Evolutionary conservation across 2,888 invertebrate genomes (phyloP).

Genomic region (Cerastoderma edule): DNA sequence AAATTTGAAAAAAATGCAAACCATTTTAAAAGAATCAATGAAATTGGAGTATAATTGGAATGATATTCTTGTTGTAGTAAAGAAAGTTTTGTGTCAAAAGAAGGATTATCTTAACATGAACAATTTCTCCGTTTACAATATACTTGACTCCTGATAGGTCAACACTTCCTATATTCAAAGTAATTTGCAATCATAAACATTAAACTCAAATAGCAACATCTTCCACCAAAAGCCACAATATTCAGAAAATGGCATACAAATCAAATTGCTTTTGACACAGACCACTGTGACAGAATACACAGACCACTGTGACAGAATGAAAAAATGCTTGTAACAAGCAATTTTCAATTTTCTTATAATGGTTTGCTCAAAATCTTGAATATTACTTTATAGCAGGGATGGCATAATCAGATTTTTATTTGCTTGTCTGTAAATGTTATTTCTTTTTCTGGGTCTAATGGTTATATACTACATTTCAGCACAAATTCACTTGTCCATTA

Average conservation of each 20-base stretch:
- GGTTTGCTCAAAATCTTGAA: background rate
- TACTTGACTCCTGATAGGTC: too few relatives aligned
- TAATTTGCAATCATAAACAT: background rate
- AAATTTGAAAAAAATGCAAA: too few relatives aligned
- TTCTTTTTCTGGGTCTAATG: background rate
- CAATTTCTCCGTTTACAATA: too few relatives aligned
- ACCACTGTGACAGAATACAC: background rate
- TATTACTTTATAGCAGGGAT: background rate
- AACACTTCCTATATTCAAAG: too few relatives aligned
- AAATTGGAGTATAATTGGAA: too few relatives aligned
- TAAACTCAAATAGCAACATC: background rate
- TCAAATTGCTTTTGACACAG: background rate
- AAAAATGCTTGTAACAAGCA: background rate
- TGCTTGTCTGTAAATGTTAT: too few relatives aligned
- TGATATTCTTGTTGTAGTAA: too few relatives aligned
- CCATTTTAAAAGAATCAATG: too few relatives aligned
- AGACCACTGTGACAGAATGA: constrained; percentile 3
- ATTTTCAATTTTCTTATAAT: background rate
- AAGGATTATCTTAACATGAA: too few relatives aligned
- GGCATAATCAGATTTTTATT: too few relatives aligned
- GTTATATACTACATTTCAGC: background rate
- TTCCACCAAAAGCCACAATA: background rate
- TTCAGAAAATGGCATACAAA: too few relatives aligned
- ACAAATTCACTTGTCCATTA: background rate
- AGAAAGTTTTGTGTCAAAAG: too few relatives aligned